A percentile compares a stretch with the other conserved stretches of the same genome.
Conservation (phyloP, 1,140 invertebrate species). For the Thaumatotibia leucotreta region DNA sequence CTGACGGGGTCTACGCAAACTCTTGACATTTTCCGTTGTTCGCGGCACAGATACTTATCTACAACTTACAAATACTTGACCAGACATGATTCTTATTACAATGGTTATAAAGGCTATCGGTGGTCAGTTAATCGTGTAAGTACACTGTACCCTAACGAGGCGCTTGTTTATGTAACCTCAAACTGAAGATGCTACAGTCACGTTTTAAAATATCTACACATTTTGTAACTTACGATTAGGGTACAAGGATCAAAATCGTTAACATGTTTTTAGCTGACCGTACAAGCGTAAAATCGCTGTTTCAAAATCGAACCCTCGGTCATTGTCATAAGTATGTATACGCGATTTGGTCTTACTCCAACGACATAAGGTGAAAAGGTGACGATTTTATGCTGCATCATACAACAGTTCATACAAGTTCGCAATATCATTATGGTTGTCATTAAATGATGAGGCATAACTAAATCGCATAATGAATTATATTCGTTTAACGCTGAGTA, state of each 20-base stretch:
- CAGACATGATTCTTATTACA: neutral
- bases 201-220: no score
- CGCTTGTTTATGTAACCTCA: conserved; percentile 7
- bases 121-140: neutral
- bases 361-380: neutral
- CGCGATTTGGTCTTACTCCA: neutral
- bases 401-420: neutral
- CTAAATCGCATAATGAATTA: neutral
- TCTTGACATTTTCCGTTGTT: neutral
- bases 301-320: neutral
- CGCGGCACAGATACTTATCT: neutral
- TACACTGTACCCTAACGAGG: neutral
- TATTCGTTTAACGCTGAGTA: neutral
- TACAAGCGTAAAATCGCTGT: neutral
- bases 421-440: neutral
- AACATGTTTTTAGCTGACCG: no score
- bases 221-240: no score
- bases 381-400: no score
- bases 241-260: no score
- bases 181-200: neutral
- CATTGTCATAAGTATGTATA: neutral
- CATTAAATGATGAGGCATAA: neutral
- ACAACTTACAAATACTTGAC: neutral
- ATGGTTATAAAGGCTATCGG: neutral
- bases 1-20: neutral